These are phyloP conservation scores for Columba guinea DNA, from an alignment of 2,797 vertebrate genomes.

Conservation along the genomic window DNA sequence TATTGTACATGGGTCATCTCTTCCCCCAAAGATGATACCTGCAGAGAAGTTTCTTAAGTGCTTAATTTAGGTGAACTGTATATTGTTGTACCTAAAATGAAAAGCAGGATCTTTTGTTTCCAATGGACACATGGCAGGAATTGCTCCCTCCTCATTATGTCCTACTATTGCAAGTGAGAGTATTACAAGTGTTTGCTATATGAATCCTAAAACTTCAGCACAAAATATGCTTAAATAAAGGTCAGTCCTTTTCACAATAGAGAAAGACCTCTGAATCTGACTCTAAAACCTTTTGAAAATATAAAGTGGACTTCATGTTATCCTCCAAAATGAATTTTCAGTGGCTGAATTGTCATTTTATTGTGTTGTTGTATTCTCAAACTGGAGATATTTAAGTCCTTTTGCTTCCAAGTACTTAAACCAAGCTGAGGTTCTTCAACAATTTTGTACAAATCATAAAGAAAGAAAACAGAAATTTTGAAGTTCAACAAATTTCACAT, in stretches of 20 bases:
- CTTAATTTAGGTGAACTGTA: not conserved
- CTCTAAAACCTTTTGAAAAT: not conserved
- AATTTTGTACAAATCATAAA: not conserved
- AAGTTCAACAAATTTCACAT: not conserved
- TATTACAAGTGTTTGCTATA: not conserved
- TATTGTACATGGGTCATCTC: not conserved
- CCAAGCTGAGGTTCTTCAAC: not conserved
- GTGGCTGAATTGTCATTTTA: not conserved
- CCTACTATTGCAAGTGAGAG: accelerated
- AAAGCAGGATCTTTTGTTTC: not conserved
- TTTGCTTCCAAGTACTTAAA: not conserved
- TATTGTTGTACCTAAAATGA: not conserved
- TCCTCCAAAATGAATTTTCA: not conserved
- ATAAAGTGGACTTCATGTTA: not conserved
- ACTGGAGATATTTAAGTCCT: not conserved
- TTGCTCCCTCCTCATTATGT: accelerated
- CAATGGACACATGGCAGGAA: not conserved
- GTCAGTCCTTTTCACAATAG: not conserved
- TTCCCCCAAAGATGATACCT: not conserved
- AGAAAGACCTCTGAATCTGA: not conserved
- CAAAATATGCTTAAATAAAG: not conserved
- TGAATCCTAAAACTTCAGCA: not conserved
- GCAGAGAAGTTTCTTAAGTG: not conserved
- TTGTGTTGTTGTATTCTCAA: not conserved
- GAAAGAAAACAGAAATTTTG: not conserved